Conservation (phyloP, 2,797 vertebrate species). For the Pseudocheirus occidentalis region DNA sequence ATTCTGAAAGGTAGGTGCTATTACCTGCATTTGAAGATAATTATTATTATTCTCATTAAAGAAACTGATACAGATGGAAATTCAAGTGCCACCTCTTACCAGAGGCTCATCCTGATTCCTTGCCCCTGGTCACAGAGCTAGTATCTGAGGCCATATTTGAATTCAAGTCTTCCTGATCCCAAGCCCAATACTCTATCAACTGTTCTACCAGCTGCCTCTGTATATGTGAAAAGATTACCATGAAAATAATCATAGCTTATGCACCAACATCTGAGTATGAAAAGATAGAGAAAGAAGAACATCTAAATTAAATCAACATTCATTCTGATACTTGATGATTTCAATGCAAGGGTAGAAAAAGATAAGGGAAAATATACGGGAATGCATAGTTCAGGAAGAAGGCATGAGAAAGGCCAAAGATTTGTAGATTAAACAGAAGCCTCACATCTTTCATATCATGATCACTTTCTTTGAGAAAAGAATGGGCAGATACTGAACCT, state of each 20-base stretch:
- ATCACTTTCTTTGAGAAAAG: background rate
- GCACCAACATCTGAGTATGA: background rate
- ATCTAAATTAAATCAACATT: conserved; percentile 3
- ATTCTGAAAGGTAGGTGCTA: background rate
- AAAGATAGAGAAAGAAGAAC: background rate
- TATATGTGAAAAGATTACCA: background rate
- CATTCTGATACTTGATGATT: background rate
- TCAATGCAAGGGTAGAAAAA: background rate
- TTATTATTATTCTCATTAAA: background rate
- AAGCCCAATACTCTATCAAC: background rate
- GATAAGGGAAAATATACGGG: background rate
- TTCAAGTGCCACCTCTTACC: no score
- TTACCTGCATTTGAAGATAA: background rate
- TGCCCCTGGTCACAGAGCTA: background rate
- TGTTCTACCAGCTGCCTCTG: background rate
- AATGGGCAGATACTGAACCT: background rate
- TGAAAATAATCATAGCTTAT: background rate
- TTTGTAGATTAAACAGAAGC: background rate
- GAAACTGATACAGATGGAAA: background rate
- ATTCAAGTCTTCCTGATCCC: background rate
- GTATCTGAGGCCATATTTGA: background rate
- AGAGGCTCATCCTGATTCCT: background rate
- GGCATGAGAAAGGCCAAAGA: background rate
- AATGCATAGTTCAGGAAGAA: background rate
- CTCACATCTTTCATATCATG: background rate